Evolutionary conservation across 2,113 vertebrate species (phyloP), one percentile per base, ranked within the genome.

Genomic region (Xiphophorus hellerii): DNA sequence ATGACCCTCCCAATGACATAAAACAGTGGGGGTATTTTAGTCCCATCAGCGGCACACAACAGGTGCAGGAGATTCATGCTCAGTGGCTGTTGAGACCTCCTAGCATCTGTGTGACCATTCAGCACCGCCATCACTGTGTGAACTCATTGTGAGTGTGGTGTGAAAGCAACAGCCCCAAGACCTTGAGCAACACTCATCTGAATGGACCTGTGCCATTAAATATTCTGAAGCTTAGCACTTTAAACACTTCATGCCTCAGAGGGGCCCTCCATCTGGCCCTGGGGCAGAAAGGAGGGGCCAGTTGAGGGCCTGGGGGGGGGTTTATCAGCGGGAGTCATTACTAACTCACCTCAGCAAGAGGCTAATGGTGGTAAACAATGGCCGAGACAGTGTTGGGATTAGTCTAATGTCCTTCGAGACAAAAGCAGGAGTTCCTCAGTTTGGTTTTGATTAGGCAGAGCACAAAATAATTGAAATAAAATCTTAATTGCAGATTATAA

Each of bases 311-410:
- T 89, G 88, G 89, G 84, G 89, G 84, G 28, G 73, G 76, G 86
- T 69, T 3, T 60, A 93, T 91, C 87, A 89, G 84, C 92, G 82
- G 88, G 87, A 89, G 92, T 92, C 92, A 91, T 94, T 88, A 92
- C 87, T 89, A 90, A 84, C 84, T 90, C 87, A 81, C 87, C 69
- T 94, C 90, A 88, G 80, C 89, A 90, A 88, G 82, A 90, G 86
- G 76, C 91, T 94, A 93, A 94, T 93, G 88, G 88, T 74, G 92
- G 87, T 92, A 93, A 95, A 95, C 92, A 95, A 93, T 92, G 81
- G 66, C 74, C 29, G 82, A 51, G 73, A 90, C 86, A 92, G 91
- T 88, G 83, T 74, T 62, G 87, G 88, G 91, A 94, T 93, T 94
- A 93, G 95, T 92, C 79, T 93, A 94, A 94, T 93, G 68, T n/a